Percentiles rank a stretch among this genome's conserved stretches.
Evolutionary conservation across 2,888 invertebrate genomes (phyloP).

Genomic region (Gastrophysa polygoni): DNA sequence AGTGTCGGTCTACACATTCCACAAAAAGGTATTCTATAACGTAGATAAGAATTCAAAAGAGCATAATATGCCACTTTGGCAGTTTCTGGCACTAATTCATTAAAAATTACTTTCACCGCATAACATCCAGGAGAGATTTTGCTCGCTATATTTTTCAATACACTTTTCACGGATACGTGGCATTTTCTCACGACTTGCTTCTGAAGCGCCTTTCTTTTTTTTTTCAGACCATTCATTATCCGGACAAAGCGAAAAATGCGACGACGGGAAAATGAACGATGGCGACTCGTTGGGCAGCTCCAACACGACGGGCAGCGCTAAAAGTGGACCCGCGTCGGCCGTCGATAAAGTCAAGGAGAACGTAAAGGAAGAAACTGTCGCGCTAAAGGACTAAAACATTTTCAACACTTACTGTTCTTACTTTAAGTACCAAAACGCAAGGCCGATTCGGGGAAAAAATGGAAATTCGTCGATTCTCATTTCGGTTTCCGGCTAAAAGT

Average conservation of each 20-base stretch:
- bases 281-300: no score
- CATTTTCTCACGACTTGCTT: neutral
- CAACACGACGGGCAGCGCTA: constrained; percentile 29
- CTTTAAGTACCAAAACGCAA: constrained; percentile 41
- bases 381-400: constrained; percentile 50
- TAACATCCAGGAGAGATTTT: no score
- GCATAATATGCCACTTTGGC: no score
- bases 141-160: no score
- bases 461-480: no score
- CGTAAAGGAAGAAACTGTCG: constrained; percentile 50
- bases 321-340: constrained; percentile 30
- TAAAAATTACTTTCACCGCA: no score
- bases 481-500: neutral
- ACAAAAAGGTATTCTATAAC: no score
- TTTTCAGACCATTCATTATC: constrained; percentile 47
- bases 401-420: constrained; percentile 31
- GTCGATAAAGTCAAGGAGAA: constrained; percentile 50
- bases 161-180: constrained; percentile 4
- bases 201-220: constrained; percentile 13
- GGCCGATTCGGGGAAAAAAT: constrained; percentile 12
- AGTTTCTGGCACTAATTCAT: no score
- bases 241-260: constrained; percentile 53
- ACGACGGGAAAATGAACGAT: constrained; percentile 53
- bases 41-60: no score
- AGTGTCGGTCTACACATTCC: no score